Evolutionary conservation across 2,888 invertebrate genomes (phyloP), one percentile per base, ranked within the genome.

Genomic region (Pyrgus malvae): DNA sequence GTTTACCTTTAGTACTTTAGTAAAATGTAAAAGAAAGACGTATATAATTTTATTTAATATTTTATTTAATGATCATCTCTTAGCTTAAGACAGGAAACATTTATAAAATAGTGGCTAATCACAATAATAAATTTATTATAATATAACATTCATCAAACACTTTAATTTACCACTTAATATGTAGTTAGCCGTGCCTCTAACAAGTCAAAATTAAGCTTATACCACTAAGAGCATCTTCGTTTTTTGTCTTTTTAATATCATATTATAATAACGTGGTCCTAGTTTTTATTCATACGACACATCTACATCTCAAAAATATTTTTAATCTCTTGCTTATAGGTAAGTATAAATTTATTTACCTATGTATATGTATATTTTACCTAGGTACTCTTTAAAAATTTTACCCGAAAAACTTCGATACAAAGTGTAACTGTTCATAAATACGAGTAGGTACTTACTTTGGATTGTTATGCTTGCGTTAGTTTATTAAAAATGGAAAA

Each of bases 31-130:
- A n/a, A n/a, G n/a, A n/a, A n/a, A n/a, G n/a, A n/a, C n/a, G n/a
- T n/a, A n/a, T n/a, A n/a, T n/a, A n/a, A n/a, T 77, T 83, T 72
- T 69, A 74, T 78, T 75, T 78, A 70, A 77, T 81, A 78, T 84
- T n/a, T 85, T 84, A 84, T 82, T 83, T 82, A 80, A 82, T 83
- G 74, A 79, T 80, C 75, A 77, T 83, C 71, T 83, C 84, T 86
- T 87, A 87, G 69, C 74, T 69, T 83, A 84, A 68, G 77, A 87
- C 85, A 85, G 84, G 86, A 80, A 87, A 88, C 85, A 85, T 85
- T 86, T 80, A 84, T 80, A 84, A 84, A 87, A 83, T 83, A 86
- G 79, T 74, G 76, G 83, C 86, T 87, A 85, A 76, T 80, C 82
- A 81, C 78, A 83, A 82, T 81, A 80, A 77, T 83, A 80, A 79